A percentile compares a stretch with the other conserved stretches of the same genome.
These are phyloP conservation scores for Megalopta genalis DNA, from an alignment of 1,140 invertebrate species.

Conservation along the genomic window DNA sequence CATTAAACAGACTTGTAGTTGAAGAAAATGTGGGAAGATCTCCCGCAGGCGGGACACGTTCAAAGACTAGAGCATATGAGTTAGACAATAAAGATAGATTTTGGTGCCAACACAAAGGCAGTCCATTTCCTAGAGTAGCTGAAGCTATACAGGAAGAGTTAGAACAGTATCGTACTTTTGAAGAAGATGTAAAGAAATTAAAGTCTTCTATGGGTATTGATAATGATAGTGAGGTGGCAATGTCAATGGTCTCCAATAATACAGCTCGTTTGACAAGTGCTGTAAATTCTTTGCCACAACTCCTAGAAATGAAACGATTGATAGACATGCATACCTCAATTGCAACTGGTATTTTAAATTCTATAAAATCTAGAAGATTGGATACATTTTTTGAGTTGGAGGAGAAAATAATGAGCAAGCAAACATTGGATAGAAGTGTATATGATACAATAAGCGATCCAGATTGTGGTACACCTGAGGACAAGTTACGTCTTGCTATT, in stretches of 20 bases:
- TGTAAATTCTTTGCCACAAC: conserved; percentile 96
- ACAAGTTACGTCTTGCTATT: conserved; percentile 96
- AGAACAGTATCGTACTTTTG: conserved; percentile 94
- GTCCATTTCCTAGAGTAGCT: conserved; percentile 97
- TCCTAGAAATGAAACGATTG: conserved; percentile 97
- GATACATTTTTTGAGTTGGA: conserved; percentile 98
- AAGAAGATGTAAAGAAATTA: conserved; percentile 97
- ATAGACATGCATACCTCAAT: conserved; percentile 99
- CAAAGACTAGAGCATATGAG: conserved; percentile 94
- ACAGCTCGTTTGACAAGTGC: conserved; percentile 96
- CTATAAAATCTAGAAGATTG: conserved; percentile 93
- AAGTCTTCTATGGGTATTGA: conserved; percentile 95
- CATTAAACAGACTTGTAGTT: conserved; percentile 92
- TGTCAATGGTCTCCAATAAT: conserved; percentile 94
- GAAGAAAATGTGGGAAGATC: conserved; percentile 85
- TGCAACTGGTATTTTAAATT: conserved; percentile 95
- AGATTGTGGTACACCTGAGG: conserved; percentile 92
- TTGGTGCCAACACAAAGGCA: conserved; percentile 96
- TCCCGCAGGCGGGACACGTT: conserved; percentile 82
- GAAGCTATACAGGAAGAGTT: conserved; percentile 99
- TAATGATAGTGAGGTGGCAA: conserved; percentile 87
- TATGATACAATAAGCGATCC: conserved; percentile 92
- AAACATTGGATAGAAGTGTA: conserved; percentile 87
- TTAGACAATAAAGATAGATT: conserved; percentile 93
- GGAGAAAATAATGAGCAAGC: conserved; percentile 97